Base-by-base conservation (phyloP, 1,140 invertebrate species). In the Adoxophyes honmai region DNA sequence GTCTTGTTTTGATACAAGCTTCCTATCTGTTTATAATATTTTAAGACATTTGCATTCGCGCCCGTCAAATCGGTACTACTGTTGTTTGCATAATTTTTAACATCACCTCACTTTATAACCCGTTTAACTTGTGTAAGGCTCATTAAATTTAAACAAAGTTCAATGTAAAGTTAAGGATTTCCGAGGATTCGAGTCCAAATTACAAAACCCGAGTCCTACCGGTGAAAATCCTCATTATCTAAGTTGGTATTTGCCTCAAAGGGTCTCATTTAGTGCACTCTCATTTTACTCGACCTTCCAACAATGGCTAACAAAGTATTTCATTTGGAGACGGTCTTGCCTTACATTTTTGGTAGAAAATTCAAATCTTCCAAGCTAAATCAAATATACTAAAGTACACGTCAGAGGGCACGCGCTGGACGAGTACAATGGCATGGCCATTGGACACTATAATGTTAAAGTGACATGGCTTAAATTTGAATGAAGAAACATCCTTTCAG, bases 241-340 rank as follows among this genome's bases (percentile, higher is more conserved):
- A 48, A 48, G 42, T 48, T 48, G 42, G 42, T 48, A 48, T 48
- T 48, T 48, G 42, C 42, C 42, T 48, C 42, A 48, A 48, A 48
- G 42, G 42, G 42, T 28, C 21, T 48, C 21, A 48, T 48, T 48
- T 48, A 48, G 42, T 48, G 42, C 42, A 48, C 42, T 48, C 42
- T 48, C 42, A 48, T 48, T 48, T 48, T 48, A 18, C 42, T 48
- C 42, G 42, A 48, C 42, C 42, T 48, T n/a, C 42, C 42, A 48
- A 48, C 42, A 48, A 48, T 48, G 42, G 42, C 21, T 48, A 28
- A 16, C 11, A 48, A 48, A 48, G 42, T 48, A 48, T 48, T 48
- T 48, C 42, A 48, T 48, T 48, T 48, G 21, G 42, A 7, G 42
- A 48, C 21, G 18, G 21, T 28, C 18, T 18, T 11, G 11, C 16